Evolutionary conservation across 2,113 vertebrate genomes (phyloP).

Genomic region (Carettochelys insculpta): DNA sequence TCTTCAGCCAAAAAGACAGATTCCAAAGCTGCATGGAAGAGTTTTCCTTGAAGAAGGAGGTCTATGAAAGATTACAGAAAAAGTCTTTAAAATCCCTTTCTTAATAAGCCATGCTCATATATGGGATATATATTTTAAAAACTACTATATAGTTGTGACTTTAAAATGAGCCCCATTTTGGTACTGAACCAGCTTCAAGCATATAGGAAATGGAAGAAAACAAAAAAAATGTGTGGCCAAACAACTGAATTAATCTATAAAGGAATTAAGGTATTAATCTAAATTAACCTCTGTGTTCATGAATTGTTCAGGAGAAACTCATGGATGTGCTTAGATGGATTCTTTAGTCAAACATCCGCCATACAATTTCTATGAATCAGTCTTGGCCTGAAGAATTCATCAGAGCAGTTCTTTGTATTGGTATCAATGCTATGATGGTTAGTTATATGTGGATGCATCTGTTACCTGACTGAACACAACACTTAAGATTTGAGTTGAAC

Average conservation of each 20-base stretch:
- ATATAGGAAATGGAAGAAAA: neutral
- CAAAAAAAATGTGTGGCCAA: neutral
- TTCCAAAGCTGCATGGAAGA: constrained; percentile 88
- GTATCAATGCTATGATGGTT: neutral
- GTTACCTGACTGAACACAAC: neutral
- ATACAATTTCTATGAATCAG: neutral
- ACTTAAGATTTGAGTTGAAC: neutral
- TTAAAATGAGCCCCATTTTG: neutral
- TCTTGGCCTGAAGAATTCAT: neutral
- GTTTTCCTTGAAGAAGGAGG: constrained; percentile 87
- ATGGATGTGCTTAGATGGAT: neutral
- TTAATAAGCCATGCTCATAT: neutral
- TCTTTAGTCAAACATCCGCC: neutral
- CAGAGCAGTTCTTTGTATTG: neutral
- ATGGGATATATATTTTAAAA: neutral
- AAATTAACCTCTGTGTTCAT: neutral
- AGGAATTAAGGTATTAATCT: neutral
- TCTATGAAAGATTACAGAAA: constrained; percentile 73
- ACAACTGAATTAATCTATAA: neutral
- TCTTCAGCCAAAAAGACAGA: constrained; percentile 71
- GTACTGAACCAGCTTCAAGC: neutral
- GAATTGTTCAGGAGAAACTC: neutral
- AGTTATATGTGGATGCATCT: neutral
- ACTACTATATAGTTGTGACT: neutral
- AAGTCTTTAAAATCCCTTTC: neutral